These are phyloP conservation scores for Cynopterus sphinx DNA, from an alignment of 2,797 vertebrate species.

Conservation along the genomic window DNA sequence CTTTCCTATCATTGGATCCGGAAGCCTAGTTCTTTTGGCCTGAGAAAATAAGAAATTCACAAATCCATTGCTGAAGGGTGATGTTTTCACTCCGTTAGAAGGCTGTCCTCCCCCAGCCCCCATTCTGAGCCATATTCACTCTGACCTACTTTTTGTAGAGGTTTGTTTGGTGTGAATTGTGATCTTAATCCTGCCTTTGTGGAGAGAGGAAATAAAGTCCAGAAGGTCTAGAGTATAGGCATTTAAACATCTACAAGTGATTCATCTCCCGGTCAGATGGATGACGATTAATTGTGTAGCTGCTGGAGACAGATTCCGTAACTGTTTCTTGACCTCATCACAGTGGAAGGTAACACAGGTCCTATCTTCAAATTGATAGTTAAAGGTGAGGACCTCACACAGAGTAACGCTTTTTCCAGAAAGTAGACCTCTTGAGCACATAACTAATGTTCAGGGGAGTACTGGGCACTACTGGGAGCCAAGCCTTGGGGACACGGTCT, in stretches of 20 bases:
- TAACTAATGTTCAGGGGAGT: not conserved
- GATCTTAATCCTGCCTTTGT: not conserved
- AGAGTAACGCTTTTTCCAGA: not conserved
- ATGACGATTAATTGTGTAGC: not conserved
- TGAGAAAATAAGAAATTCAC: constrained; percentile 9
- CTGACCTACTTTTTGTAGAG: not conserved
- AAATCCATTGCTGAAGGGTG: not conserved
- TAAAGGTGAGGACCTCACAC: not conserved
- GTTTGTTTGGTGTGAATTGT: not conserved
- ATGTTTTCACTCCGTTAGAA: not conserved
- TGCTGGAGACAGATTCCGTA: not conserved
- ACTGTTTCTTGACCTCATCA: not conserved
- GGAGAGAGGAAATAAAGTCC: not conserved
- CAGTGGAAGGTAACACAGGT: not conserved
- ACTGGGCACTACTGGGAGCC: not conserved
- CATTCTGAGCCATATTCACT: not conserved
- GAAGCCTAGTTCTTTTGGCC: not conserved
- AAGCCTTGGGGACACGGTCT: not conserved
- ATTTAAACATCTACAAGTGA: not conserved
- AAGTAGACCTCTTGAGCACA: not conserved
- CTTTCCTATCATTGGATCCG: not conserved
- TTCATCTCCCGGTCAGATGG: not conserved
- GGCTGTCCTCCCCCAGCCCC: not conserved
- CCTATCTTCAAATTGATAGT: not conserved
- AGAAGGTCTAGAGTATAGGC: not conserved